Evolutionary conservation across 53 echinoderm and acorn worm genomes (phyloP), one percentile per base, ranked within the genome.

Genomic region (Paracentrotus lividus): DNA sequence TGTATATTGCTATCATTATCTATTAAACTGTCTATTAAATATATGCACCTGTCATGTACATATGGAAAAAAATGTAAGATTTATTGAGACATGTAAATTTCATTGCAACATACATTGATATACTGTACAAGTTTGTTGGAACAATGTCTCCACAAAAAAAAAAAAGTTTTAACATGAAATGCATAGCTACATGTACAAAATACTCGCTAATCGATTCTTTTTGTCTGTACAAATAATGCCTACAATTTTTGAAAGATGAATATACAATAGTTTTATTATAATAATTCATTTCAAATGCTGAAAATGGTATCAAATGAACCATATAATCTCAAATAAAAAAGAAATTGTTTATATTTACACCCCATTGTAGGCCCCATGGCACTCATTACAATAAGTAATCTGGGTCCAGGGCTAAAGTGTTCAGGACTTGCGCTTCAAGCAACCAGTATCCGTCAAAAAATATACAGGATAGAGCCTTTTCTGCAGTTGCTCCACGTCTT

Each of bases 21-120:
- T 14, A 36, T 38, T 38, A 38, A 18, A 0, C 14, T 38, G 9
- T 34, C 32, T 72, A 15, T 38, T 72, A 40, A 6, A 36, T 38
- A 67, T 38, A 72, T 72, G 72, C 72, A 72, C 72, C 72, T 72
- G 72, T 38, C n/a, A n/a, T n/a, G n/a, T n/a, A n/a, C 38, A 72
- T 29, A 64, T 64, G 31, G 26, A n/a, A n/a, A n/a, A 64, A 10
- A 31, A 10, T 18, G 10, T 10, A 10, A 13, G 26, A 29, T 31
- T 29, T 64, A 18, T 29, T 0, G 26, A 13, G n/a, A 31, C 64
- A 64, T 64, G 64, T 64, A 64, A 8, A 64, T 6, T 29, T 31
- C 10, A 64, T 15, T 18, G 9, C 8, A 64, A 31, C 64, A 29
- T 29, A 10, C 8, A 72, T 38, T n/a, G n/a, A n/a, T n/a, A 38